These are phyloP conservation scores for Morpho helenor DNA, from an alignment of 2,888 invertebrate genomes.

Conservation along the genomic window DNA sequence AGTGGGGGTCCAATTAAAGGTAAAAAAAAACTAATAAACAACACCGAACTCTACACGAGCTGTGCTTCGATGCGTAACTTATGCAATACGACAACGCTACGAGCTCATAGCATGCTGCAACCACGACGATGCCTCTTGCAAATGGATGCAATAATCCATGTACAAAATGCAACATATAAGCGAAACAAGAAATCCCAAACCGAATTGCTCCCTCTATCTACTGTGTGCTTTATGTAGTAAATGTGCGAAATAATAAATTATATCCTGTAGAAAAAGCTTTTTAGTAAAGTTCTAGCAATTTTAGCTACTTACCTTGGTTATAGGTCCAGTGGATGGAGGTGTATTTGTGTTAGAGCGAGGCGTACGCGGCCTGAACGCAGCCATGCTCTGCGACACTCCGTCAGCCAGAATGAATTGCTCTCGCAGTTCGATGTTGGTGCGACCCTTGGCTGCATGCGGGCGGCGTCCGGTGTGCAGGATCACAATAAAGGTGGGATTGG, in stretches of 20 bases:
- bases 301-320: slow-evolving; percentile 91
- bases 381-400: slow-evolving; percentile 99
- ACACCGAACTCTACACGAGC: slow-evolving; percentile 76
- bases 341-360: slow-evolving; percentile 88
- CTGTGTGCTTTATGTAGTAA: slow-evolving; percentile 69
- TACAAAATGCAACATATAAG: slow-evolving; percentile 63
- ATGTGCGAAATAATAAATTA: slow-evolving; percentile 66
- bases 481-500: slow-evolving; percentile 49
- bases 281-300: slow-evolving; percentile 38
- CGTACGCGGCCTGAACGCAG: slow-evolving; percentile 97
- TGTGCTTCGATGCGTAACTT: slow-evolving; percentile 72
- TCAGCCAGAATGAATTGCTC: slow-evolving; percentile 99
- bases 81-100: slow-evolving; percentile 75
- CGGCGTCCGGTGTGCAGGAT: slow-evolving; percentile 73
- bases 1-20: slow-evolving; percentile 66
- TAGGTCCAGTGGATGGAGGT: slow-evolving; percentile 89
- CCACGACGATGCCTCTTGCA: slow-evolving; percentile 69
- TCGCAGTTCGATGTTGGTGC: slow-evolving; percentile 99
- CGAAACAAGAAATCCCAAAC: slow-evolving; percentile 65
- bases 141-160: slow-evolving; percentile 66
- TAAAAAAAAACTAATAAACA: slow-evolving; percentile 59
- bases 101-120: slow-evolving; percentile 75
- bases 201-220: slow-evolving; percentile 75
- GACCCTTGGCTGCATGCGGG: slow-evolving; percentile 95
- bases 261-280: slow-evolving; percentile 56